phyloP scores from a whole-genome alignment of 2,113 vertebrate species.

The Rana temporaria region DNA sequence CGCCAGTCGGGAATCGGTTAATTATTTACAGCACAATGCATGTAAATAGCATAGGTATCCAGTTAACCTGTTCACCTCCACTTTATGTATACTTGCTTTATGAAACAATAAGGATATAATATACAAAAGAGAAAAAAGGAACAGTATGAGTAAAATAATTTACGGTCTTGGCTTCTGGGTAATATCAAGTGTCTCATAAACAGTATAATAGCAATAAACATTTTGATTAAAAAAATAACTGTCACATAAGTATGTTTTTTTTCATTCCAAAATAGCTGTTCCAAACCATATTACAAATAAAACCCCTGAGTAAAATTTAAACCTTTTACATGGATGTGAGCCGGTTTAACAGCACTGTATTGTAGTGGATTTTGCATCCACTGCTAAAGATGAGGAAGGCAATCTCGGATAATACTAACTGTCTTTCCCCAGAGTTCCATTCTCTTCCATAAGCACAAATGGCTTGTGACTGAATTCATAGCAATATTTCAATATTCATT shows the following conservation, averaged over 20 bases:
- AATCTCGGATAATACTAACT: neutral
- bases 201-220: neutral
- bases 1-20: too few species aligned
- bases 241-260: neutral
- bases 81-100: too few species aligned
- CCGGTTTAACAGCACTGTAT: neutral
- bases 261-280: neutral
- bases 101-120: too few species aligned
- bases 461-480: neutral
- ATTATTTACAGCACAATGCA: too few species aligned
- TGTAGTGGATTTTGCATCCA: neutral
- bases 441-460: neutral
- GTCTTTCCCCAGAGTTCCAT: neutral
- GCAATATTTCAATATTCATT: neutral
- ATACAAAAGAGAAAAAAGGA: too few species aligned
- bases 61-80: too few species aligned
- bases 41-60: too few species aligned
- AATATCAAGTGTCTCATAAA: neutral
- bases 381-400: neutral
- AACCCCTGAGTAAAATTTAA: neutral
- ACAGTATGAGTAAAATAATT: too few species aligned
- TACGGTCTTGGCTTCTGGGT: too few species aligned
- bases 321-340: neutral
- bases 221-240: slow-evolving; percentile 5
- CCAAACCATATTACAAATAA: neutral